Evolutionary conservation across 1,140 invertebrate species (phyloP).

Genomic region (Heliconius congener): DNA sequence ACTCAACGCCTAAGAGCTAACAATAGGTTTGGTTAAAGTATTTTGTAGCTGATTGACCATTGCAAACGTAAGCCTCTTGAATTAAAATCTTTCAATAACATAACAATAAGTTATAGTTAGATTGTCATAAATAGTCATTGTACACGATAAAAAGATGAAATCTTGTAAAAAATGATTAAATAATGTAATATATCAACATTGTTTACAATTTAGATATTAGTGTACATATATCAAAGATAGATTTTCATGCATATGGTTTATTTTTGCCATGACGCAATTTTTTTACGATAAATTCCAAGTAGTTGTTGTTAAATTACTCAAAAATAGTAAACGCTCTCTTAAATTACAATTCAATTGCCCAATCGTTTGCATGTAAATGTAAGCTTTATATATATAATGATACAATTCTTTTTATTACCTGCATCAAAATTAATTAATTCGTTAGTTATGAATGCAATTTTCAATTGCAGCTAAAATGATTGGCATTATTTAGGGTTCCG

Average conservation of each 20-base stretch:
- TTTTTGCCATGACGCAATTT: no score
- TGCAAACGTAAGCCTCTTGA: background rate
- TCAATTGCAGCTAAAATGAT: background rate
- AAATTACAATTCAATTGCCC: background rate
- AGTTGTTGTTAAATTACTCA: background rate
- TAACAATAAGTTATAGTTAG: background rate
- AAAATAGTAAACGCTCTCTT: background rate
- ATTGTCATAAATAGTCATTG: no score
- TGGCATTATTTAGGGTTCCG: background rate
- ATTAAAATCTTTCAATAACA: constrained; percentile 1
- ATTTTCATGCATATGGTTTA: no score
- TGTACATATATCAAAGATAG: no score
- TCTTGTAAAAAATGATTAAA: no score
- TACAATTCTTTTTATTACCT: constrained; percentile 16
- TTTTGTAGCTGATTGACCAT: background rate
- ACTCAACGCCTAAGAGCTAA: constrained; percentile 30
- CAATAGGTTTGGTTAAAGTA: background rate
- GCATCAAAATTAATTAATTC: constrained; percentile 19
- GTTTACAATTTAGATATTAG: no score
- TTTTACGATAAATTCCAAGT: background rate
- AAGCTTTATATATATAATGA: background rate
- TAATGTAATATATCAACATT: no score
- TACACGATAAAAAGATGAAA: no score
- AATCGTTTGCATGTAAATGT: constrained; percentile 28
- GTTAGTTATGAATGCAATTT: background rate